Base-by-base conservation (phyloP, 2,888 invertebrate genomes). In the Colletes collaris region DNA sequence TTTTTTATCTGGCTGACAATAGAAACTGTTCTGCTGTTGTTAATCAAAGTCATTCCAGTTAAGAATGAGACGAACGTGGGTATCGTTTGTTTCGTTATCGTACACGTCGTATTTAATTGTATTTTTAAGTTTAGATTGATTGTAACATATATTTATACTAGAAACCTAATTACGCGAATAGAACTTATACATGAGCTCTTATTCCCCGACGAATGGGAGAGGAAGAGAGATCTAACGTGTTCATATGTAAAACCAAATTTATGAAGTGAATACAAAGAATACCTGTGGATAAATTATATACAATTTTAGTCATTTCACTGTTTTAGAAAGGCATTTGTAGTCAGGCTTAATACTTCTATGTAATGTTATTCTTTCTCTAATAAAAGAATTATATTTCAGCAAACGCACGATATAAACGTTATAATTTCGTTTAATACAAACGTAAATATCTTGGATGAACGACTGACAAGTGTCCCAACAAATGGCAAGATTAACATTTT, bases 31-130 rank as follows among this genome's bases (percentile, higher is more conserved):
- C 27, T 59, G 13, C 35, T 59, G 66, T 68, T 76, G 7, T 58
- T 55, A 50, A 44, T 13, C 2, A 16, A 71, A 8, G 69, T 76
- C 68, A 72, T 81, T 81, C 76, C 63, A 60, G 4, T 46, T 50
- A 53, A 37, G 46, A 58, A 8, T 37, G 13, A 49, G 19, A 19
- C 11, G 50, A 8, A n/a, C 0, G 7, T 11, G 8, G 3, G 3
- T 50, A 19, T 8, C 60, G 16, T 56, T 62, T 40, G 6, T 64
- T 79, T 68, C 11, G n/a, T 56, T 11, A 53, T 16, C 3, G 27
- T 35, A 70, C 52, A 1, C 7, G 60, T 60, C 10, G 55, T 40
- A 44, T 37, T 53, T 44, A 66, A 52, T 11, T 46, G 13, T 52
- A 60, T 60, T 62, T 27, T 35, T 7, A 11, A 19, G 44, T 62